These are phyloP conservation scores for Catocala nupta DNA, from an alignment of 2,888 invertebrate genomes.

Conservation along the genomic window DNA sequence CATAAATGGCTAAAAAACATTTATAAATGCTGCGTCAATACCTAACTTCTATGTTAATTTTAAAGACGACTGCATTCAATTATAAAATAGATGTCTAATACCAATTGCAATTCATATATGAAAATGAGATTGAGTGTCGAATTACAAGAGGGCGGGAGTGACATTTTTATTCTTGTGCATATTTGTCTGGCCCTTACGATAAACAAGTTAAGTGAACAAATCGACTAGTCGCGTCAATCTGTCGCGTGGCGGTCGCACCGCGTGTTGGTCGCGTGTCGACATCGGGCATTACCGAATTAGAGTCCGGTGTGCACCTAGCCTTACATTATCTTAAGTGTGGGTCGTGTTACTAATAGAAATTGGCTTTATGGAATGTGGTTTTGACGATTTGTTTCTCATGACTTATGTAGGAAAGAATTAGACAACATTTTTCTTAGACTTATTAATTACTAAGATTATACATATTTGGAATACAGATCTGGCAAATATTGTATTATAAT, in stretches of 20 bases:
- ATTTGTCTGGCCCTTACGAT: conserved; percentile 72
- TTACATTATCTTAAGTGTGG: conserved; percentile 71
- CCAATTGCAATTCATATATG: conserved; percentile 39
- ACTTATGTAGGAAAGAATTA: background rate
- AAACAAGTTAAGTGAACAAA: conserved; percentile 84
- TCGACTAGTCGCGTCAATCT: conserved; percentile 75
- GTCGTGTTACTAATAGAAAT: conserved; percentile 66
- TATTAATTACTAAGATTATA: no score
- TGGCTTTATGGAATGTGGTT: conserved; percentile 7
- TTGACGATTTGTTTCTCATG: background rate
- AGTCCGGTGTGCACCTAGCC: conserved; percentile 75
- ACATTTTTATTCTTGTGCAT: conserved; percentile 66
- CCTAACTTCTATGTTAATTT: no score
- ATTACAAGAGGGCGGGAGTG: conserved; percentile 61
- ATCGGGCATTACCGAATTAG: conserved; percentile 83
- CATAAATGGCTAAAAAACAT: no score
- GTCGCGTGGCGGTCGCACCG: conserved; percentile 73
- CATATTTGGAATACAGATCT: no score
- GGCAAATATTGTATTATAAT: no score
- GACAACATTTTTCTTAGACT: no score
- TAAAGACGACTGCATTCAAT: no score
- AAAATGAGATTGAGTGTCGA: conserved; percentile 58
- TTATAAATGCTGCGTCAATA: no score
- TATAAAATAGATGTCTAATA: conserved; percentile 18
- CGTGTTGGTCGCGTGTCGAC: conserved; percentile 72